Conservation (phyloP, 2,797 vertebrate species). For the Rhinophrynus dorsalis region DNA sequence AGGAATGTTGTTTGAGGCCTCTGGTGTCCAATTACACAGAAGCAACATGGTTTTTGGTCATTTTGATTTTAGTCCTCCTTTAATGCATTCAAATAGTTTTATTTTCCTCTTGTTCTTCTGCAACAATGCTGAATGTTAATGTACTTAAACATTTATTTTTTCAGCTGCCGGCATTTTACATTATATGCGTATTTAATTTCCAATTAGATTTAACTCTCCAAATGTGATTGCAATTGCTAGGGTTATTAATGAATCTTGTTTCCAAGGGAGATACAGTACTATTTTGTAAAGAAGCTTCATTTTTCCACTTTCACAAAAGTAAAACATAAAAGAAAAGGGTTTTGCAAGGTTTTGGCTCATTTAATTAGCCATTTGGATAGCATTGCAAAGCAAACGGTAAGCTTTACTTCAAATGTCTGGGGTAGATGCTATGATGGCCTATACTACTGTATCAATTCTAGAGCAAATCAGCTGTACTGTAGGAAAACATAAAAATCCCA, state of each 20-base stretch:
- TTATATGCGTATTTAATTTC: conserved; percentile 41
- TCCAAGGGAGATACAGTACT: neutral
- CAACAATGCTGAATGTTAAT: conserved; percentile 10
- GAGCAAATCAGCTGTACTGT: too few relatives aligned
- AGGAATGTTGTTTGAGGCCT: too few relatives aligned
- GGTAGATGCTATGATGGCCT: too few relatives aligned
- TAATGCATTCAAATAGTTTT: conserved; percentile 22
- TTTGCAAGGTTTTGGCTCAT: neutral
- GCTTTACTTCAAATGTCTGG: too few relatives aligned
- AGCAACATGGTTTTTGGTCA: neutral
- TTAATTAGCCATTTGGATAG: too few relatives aligned
- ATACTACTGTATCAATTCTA: too few relatives aligned
- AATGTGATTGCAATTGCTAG: conserved; percentile 32
- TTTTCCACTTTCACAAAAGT: conserved; percentile 8
- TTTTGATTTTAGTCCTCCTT: too few relatives aligned
- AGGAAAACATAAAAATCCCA: too few relatives aligned
- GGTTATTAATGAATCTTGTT: conserved; percentile 26
- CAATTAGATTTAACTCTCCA: conserved; percentile 33
- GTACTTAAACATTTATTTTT: conserved; percentile 41
- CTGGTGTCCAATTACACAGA: too few relatives aligned
- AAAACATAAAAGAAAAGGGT: neutral
- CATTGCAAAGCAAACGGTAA: too few relatives aligned
- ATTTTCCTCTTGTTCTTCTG: conserved; percentile 15
- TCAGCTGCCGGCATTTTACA: conserved; percentile 36
- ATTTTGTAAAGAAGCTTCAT: conserved; percentile 20